These are phyloP conservation scores for Alentia gelatinosa DNA, from an alignment of 2,888 invertebrate genomes.

Conservation along the genomic window DNA sequence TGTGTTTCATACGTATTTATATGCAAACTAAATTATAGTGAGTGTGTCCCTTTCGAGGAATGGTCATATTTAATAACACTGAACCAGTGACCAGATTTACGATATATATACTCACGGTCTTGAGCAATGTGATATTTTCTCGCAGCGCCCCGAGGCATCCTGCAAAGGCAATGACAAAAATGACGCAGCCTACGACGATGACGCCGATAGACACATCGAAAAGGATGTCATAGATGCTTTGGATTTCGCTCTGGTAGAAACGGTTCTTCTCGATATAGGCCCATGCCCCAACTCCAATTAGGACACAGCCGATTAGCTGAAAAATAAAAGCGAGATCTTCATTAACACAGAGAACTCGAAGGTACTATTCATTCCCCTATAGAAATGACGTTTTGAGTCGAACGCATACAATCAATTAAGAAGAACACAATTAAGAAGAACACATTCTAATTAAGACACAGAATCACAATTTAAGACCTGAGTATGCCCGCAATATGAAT, in stretches of 20 bases:
- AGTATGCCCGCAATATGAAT: too few species aligned
- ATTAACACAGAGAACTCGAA: too few species aligned
- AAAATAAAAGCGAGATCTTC: constrained; percentile 69
- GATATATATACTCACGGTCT: constrained; percentile 86
- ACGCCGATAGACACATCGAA: constrained; percentile 94
- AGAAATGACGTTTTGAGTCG: too few species aligned
- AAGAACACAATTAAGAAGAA: too few species aligned
- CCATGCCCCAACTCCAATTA: constrained; percentile 93
- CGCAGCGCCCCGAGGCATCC: constrained; percentile 94
- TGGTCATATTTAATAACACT: too few species aligned
- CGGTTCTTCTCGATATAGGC: constrained; percentile 97
- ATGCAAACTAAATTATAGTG: too few species aligned
- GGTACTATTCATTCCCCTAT: too few species aligned
- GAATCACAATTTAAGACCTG: too few species aligned
- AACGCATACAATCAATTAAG: too few species aligned
- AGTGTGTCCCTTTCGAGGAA: too few species aligned
- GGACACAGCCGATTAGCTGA: constrained; percentile 92
- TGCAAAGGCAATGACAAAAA: constrained; percentile 96
- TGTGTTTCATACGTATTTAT: too few species aligned
- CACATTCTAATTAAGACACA: too few species aligned
- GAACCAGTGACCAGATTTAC: neutral
- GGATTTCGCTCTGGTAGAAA: constrained; percentile 83
- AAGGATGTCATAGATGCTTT: constrained; percentile 89
- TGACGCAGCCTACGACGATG: constrained; percentile 92
- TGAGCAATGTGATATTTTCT: constrained; percentile 94